A percentile compares a stretch with the other conserved stretches of the same genome.
Conservation (phyloP, 2,113 vertebrate species). For the Boleophthalmus pectinirostris region DNA sequence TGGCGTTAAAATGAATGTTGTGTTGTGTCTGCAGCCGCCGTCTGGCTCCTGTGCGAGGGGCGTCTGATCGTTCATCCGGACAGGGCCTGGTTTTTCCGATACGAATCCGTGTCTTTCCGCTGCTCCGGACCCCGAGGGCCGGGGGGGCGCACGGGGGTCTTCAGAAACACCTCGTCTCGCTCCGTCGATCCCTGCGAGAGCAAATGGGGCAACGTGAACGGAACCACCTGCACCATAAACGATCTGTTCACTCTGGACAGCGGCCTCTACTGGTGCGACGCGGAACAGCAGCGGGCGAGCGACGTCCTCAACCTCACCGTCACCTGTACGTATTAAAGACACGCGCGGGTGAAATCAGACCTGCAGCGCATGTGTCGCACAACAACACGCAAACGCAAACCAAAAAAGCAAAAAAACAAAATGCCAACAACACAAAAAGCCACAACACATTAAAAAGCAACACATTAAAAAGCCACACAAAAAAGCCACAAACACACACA, state of each 20-base stretch:
- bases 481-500: too few species aligned
- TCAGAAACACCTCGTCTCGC: background rate
- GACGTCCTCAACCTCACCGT: background rate
- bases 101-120: background rate
- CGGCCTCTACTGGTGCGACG: background rate
- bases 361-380: too few species aligned
- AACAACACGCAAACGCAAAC: too few species aligned
- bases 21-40: background rate
- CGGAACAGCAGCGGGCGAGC: background rate
- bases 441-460: too few species aligned
- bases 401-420: too few species aligned
- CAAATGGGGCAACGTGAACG: background rate
- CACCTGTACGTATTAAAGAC: background rate
- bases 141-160: background rate
- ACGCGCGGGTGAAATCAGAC: too few species aligned
- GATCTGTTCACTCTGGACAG: background rate
- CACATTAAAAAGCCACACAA: too few species aligned
- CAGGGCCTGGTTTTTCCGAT: background rate
- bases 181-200: background rate
- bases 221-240: background rate
- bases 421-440: too few species aligned
- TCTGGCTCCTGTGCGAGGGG: background rate
- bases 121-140: background rate
- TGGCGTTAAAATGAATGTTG: background rate
- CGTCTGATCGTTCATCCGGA: background rate